These are phyloP conservation scores for Rhinatrema bivittatum DNA, from an alignment of 2,797 vertebrate genomes.

Conservation along the genomic window DNA sequence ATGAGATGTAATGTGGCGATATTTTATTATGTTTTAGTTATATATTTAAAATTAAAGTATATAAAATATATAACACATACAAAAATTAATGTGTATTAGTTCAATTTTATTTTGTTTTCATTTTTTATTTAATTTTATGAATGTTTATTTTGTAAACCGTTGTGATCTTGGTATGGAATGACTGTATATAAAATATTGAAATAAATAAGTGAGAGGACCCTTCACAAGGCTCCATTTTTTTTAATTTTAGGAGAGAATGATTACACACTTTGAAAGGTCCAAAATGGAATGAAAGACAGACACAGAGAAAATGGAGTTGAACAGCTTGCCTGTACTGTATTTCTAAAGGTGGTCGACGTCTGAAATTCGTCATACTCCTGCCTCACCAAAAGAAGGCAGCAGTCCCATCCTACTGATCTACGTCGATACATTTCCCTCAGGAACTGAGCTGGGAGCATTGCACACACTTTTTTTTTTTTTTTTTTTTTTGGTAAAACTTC, in stretches of 20 bases:
- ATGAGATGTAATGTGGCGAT: no score
- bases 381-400: constrained; percentile 16
- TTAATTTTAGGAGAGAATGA: constrained; percentile 79
- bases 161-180: no score
- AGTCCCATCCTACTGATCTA: constrained; percentile 36
- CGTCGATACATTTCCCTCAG: constrained; percentile 39
- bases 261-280: constrained; percentile 90
- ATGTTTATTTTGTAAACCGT: no score
- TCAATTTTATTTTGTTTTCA: no score
- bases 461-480: constrained; percentile 14
- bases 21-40: no score
- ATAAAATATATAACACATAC: no score
- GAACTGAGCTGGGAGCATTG: constrained; percentile 38
- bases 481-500: no score
- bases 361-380: constrained; percentile 19
- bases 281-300: constrained; percentile 83
- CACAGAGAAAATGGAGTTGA: background rate
- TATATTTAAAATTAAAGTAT: no score
- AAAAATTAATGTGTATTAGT: no score
- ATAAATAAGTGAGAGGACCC: no score
- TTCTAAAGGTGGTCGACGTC: constrained; percentile 28
- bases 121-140: no score
- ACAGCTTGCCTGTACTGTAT: constrained; percentile 13
- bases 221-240: constrained; percentile 1
- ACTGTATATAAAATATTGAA: no score